Base-by-base conservation (phyloP, 2,797 vertebrate species). In the Buceros bicornis region DNA sequence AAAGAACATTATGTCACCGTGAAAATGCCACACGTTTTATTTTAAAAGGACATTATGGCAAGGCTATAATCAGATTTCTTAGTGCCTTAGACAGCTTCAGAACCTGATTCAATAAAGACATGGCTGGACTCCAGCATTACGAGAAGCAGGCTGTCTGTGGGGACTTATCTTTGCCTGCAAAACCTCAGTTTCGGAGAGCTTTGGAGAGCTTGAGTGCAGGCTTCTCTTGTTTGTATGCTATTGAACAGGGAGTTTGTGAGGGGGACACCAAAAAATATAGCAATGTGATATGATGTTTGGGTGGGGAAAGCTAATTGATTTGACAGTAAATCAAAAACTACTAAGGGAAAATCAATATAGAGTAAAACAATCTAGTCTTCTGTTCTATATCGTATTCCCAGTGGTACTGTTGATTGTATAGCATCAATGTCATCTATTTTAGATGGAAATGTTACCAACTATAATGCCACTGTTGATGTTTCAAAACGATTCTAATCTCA, bases 401-500 rank as follows among this genome's bases (percentile, higher is more conserved):
- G 67, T 95, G 95, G 93, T 97, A 93, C 91, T 95, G 97, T 97
- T 97, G 97, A 97, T 96, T 96, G 93, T 96, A 85, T 88, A 94
- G 95, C 95, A 97, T 97, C 97, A 94, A 31, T 95, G 94, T 96
- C 97, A 96, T 96, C 95, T 97, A 89, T 97, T 97, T 97, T 31
- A 97, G 97, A 97, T 96, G 92, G 94, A 94, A 97, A 97, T 92
- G 92, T 97, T 98, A 97, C 95, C 96, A 97, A 96, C 96, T 66
- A 80, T 96, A 97, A 97, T 97, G 97, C 96, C 95, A 97, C 97
- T 98, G 97, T 97, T 98, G 97, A 95, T 98, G 97, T 97, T 98
- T 98, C 96, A 97, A 87, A 97, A 97, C 8, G 96, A 97, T 97
- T 98, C 97, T 97, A 97, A 98, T 98, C 98, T 97, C 95, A 97